Percentiles rank a stretch among this genome's conserved stretches.
Conservation (phyloP, 2,113 vertebrate genomes). For the Sardina pilchardus region DNA sequence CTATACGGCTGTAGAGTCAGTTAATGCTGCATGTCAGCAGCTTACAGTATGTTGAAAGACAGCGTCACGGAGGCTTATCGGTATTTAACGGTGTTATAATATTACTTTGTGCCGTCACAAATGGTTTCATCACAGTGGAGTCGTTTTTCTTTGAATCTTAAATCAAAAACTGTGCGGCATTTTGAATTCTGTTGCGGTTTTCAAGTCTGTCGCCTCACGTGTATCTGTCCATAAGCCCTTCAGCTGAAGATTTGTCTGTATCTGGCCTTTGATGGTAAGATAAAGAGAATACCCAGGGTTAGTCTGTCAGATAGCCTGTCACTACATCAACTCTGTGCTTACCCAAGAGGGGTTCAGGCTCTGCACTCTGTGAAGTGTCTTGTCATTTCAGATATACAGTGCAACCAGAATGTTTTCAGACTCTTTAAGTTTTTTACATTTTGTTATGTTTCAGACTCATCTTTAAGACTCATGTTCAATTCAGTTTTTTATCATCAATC, state of each 20-base stretch:
- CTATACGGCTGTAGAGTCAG: neutral
- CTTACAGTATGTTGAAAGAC: no score
- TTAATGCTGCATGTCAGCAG: neutral
- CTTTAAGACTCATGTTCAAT: no score
- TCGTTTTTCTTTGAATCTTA: neutral
- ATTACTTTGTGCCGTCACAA: neutral
- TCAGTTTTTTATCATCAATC: no score
- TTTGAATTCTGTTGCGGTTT: neutral
- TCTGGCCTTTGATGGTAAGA: neutral
- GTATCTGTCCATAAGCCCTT: neutral
- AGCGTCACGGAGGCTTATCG: neutral
- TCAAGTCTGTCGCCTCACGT: neutral
- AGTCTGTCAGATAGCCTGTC: neutral
- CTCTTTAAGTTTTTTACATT: no score
- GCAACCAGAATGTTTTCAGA: no score
- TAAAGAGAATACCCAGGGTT: neutral
- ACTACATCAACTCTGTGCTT: no score
- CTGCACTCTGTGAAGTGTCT: no score
- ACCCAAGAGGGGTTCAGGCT: no score
- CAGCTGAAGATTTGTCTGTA: neutral
- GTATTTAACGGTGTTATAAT: neutral
- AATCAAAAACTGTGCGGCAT: neutral
- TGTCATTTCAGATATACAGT: no score
- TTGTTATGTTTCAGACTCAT: no score
- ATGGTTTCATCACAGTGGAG: neutral